Base-by-base conservation (phyloP, 2,113 vertebrate genomes). In the Lagopus muta region DNA sequence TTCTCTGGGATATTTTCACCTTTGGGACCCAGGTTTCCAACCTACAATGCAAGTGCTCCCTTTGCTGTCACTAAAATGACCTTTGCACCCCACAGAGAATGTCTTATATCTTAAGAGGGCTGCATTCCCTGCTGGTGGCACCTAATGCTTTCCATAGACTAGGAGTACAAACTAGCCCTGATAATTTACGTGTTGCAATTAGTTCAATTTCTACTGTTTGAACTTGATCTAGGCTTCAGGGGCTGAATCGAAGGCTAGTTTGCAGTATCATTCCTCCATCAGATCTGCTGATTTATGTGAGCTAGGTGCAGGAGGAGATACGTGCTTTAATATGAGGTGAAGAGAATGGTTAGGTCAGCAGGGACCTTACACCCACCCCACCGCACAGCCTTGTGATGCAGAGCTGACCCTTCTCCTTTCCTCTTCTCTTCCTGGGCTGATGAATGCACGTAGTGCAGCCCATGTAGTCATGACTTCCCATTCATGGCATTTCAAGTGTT, bases 311-410 rank as follows among this genome's bases (percentile, higher is more conserved):
- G 76, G 15, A 55, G 8, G 9, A 25, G 13, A 57, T 8, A 3
- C 2, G 4, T 32, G 16, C 50, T 81, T 69, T 61, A 38, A 22
- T 21, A 7, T 13, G 34, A 5, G 32, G n/a, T 9, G 65, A 47
- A 74, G 43, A 5, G 5, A 32, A 48, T 0, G 2, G 4, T 0
- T 16, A 18, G 25, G 32, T 13, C 12, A 55, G 34, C 0, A 4
- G n/a, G 25, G 58, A 16, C 32, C 6, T 18, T 24, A 43, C 30
- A 18, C 0, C 18, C 34, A 82, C 24, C 47, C 28, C 28, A 22
- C 21, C 2, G 1, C 9, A 1, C 1, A 2, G 21, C 57, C n/a
- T 34, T 1, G 0, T 28, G 36, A 36, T 9, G 14, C 18, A 34
- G 45, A 50, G 6, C 21, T 70, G 60, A 50, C 2, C 8, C 24